Percentiles rank a stretch among this genome's conserved stretches.
phyloP scores from a whole-genome alignment of 2,113 vertebrate species.

The Microtus ochrogaster region DNA sequence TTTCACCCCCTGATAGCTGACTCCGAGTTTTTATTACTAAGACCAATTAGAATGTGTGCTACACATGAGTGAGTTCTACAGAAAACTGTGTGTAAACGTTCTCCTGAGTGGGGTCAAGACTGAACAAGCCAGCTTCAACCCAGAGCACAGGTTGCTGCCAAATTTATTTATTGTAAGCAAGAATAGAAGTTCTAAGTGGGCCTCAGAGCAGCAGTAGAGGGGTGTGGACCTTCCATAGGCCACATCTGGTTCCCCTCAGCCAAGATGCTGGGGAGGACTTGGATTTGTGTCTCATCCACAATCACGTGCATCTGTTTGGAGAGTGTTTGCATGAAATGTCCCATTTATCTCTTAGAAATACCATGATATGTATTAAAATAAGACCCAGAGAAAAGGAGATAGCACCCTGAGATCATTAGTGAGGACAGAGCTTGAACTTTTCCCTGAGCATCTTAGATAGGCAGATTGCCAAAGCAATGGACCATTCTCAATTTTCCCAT shows the following conservation, averaged over 20 bases:
- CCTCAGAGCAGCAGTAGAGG: neutral
- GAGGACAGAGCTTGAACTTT: neutral
- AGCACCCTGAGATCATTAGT: neutral
- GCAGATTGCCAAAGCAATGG: neutral
- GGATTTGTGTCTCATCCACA: neutral
- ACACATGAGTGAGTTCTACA: neutral
- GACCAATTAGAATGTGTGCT: no score
- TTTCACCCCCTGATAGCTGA: no score
- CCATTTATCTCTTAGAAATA: neutral
- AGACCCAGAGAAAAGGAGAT: neutral
- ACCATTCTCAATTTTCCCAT: neutral
- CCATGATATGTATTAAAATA: neutral
- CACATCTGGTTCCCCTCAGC: rapidly evolving
- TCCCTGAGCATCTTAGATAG: neutral
- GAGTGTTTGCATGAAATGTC: neutral
- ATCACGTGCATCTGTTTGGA: neutral
- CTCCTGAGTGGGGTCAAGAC: neutral
- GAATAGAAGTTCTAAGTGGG: neutral
- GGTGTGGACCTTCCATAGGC: rapidly evolving
- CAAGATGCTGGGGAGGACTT: neutral
- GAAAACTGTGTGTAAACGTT: neutral
- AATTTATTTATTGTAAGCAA: neutral
- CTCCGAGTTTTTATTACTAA: no score
- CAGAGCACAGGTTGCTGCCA: neutral
- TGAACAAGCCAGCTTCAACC: neutral